Evolutionary conservation across 2,113 vertebrate species (phyloP), one percentile per base, ranked within the genome.

Genomic region (Andinoacara biseriatus): DNA sequence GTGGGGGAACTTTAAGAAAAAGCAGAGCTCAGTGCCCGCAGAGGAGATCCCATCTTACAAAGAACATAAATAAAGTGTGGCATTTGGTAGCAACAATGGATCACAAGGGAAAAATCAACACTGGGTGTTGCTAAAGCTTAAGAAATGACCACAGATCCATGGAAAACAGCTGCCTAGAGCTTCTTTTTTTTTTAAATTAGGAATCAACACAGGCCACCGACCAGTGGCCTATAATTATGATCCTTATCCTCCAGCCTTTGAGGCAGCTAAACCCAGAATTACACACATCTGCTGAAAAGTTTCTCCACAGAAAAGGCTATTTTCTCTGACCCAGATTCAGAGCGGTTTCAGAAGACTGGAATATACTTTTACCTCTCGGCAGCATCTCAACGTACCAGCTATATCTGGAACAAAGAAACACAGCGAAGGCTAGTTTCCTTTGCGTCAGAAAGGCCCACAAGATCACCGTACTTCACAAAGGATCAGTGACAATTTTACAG

Each of bases 251-350:
- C 5, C 33, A 52, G 80, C 84, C 65, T 81, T 29, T 24, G 76
- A 84, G 40, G 65, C 74, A 80, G 63, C 72, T 81, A 15, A 72
- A 59, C 60, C 2, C 52, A 76, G 79, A 87, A 87, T 86, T 84
- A 74, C 56, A 86, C 29, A 82, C 46, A 26, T 58, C 57, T 52
- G 59, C 52, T 46, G 17, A 62, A 82, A 88, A 38, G 35, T 58
- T 77, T 24, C 72, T 87, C 40, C 72, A 54, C 46, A 79, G 69
- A 80, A 74, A 61, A 72, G 52, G 49, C 80, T 58, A 59, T 61
- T 35, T 56, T 43, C 58, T 84, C 62, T 89, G 87, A 91, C 90
- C 80, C 85, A 85, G 49, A 92, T 90, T 80, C 80, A 82, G 61
- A 4, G 61, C 10, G 74, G 59, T 58, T 86, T 76, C 13, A 61